Conservation (phyloP, 1,140 invertebrate genomes). For the Drosophila yakuba region DNA sequence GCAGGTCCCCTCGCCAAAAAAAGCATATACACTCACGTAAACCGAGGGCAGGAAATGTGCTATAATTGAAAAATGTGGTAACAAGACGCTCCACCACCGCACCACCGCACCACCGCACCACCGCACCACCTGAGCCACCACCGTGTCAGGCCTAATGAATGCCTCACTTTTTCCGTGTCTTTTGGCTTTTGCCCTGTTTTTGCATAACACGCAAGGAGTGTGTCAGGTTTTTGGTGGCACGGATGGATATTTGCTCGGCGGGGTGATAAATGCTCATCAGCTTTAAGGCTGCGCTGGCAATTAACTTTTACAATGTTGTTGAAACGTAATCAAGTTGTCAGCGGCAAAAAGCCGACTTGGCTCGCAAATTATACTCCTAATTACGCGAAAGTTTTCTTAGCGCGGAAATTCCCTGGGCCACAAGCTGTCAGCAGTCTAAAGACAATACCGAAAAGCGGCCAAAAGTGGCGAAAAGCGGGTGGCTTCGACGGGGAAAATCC, state of each 20-base stretch:
- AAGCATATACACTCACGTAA: constrained; percentile 14
- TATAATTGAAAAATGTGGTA: constrained; percentile 84
- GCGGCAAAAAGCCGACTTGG: constrained; percentile 45
- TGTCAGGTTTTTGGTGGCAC: constrained; percentile 20
- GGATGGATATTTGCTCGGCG: constrained; percentile 5
- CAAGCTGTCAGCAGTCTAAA: constrained; percentile 64
- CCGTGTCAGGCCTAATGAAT: constrained; percentile 79
- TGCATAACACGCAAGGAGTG: constrained; percentile 55
- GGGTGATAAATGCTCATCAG: constrained; percentile 81
- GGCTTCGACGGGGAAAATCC: constrained; percentile 20
- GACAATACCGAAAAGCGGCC: constrained; percentile 4
- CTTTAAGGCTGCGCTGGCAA: constrained; percentile 77
- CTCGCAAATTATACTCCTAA: constrained; percentile 73
- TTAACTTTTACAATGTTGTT: constrained; percentile 83
- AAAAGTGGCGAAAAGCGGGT: constrained; percentile 1
- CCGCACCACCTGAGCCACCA: not conserved
- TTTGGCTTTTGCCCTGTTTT: constrained; percentile 31
- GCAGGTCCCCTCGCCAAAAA: not conserved
- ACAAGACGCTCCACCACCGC: constrained; percentile 65
- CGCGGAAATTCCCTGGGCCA: constrained; percentile 57
- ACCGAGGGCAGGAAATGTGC: constrained; percentile 67
- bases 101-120: not conserved
- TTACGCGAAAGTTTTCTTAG: constrained; percentile 64
- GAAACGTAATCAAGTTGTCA: constrained; percentile 82
- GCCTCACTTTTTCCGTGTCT: constrained; percentile 62